phyloP scores from a whole-genome alignment of 2,888 invertebrate species.

The Geophilus truncorum region DNA sequence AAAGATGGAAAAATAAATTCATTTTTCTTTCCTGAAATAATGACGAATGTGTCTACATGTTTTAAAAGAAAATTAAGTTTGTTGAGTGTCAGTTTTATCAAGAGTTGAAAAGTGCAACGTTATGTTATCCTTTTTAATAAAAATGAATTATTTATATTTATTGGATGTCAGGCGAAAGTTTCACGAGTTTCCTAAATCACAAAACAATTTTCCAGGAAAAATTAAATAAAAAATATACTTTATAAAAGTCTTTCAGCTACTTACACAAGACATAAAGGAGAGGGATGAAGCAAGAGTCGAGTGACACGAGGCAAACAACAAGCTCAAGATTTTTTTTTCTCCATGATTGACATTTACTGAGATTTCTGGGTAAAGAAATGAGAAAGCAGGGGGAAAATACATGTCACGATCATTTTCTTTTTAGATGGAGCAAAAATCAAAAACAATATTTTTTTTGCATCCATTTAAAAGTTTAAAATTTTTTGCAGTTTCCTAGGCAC shows the following conservation, averaged over 20 bases:
- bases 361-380: background rate
- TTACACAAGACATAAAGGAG: background rate
- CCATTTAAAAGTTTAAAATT: background rate
- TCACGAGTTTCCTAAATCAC: background rate
- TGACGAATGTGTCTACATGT: no score
- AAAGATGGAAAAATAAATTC: no score
- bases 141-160: background rate
- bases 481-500: background rate
- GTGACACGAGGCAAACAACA: background rate
- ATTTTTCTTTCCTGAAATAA: no score
- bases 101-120: background rate
- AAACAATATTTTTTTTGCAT: background rate
- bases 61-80: background rate
- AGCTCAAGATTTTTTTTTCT: background rate
- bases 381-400: background rate
- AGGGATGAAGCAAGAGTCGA: background rate
- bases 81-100: background rate
- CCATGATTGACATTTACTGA: background rate
- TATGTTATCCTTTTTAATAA: background rate
- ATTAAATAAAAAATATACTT: background rate
- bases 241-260: background rate
- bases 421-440: background rate
- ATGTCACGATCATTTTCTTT: background rate
- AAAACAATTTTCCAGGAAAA: background rate
- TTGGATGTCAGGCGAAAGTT: background rate